These are phyloP conservation scores for Calcarius ornatus DNA, from an alignment of 2,113 vertebrate species.

Conservation along the genomic window DNA sequence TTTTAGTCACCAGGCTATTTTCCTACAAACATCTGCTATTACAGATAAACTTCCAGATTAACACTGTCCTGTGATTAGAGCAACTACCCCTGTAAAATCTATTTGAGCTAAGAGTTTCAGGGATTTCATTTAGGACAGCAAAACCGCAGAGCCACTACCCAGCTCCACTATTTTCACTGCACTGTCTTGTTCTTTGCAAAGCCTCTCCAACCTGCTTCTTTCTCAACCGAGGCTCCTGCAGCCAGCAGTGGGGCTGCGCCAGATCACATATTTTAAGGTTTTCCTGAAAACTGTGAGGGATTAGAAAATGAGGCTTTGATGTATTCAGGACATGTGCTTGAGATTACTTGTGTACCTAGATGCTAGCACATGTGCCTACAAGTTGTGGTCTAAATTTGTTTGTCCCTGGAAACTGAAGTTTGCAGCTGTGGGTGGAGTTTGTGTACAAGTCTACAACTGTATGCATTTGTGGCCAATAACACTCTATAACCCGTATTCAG, in stretches of 20 bases:
- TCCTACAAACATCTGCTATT: background rate
- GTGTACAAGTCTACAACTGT: background rate
- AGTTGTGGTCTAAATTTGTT: conserved; percentile 4
- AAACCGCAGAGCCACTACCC: background rate
- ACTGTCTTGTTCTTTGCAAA: background rate
- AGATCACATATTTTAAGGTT: conserved; percentile 12
- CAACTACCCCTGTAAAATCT: background rate
- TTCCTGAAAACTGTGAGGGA: background rate
- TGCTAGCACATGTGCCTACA: background rate
- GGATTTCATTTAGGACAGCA: background rate
- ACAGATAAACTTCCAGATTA: background rate
- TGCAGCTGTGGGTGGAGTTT: background rate
- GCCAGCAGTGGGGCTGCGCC: background rate
- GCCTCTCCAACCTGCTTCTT: background rate
- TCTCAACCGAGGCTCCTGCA: background rate
- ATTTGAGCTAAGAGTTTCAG: background rate
- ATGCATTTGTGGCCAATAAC: background rate
- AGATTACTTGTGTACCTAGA: conserved; percentile 23
- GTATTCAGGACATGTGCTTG: conserved; percentile 7
- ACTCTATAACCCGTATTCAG: background rate
- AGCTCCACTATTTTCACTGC: background rate
- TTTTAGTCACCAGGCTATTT: background rate
- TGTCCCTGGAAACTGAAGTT: background rate
- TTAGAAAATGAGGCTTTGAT: conserved; percentile 32
- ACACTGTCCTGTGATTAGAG: background rate